Evolutionary conservation across 2,113 vertebrate genomes (phyloP).

Genomic region (Indicator indicator): DNA sequence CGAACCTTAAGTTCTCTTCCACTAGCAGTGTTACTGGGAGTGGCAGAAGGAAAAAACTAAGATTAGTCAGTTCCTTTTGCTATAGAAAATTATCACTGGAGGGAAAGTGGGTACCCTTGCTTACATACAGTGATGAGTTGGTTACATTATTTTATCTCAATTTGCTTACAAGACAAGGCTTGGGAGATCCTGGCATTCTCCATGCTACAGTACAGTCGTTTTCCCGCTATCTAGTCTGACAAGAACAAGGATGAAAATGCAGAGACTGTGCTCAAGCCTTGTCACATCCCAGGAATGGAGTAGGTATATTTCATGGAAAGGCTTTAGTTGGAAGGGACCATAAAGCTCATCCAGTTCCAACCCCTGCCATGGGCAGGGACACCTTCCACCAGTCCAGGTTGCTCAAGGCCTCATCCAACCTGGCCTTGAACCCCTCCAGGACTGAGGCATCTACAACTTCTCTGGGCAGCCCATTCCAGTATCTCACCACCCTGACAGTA

Average conservation of each 20-base stretch:
- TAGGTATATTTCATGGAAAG: not conserved
- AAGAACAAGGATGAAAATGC: not conserved
- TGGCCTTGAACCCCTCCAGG: too few species aligned
- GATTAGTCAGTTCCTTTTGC: not conserved
- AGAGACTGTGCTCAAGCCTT: not conserved
- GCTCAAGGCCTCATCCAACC: too few species aligned
- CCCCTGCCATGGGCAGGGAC: too few species aligned
- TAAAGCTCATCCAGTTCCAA: too few species aligned
- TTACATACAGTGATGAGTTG: not conserved
- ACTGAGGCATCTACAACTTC: too few species aligned
- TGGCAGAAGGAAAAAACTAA: not conserved
- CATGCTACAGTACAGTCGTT: not conserved
- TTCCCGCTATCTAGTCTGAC: not conserved
- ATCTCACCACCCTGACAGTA: too few species aligned
- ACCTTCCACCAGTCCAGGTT: too few species aligned
- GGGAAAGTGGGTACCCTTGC: not conserved
- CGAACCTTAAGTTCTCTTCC: not conserved
- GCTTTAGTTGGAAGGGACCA: too few species aligned
- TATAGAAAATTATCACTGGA: not conserved
- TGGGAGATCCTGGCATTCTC: not conserved
- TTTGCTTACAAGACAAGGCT: not conserved
- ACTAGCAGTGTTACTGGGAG: not conserved
- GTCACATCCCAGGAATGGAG: not conserved
- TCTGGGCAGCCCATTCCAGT: too few species aligned
- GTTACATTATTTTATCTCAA: not conserved